Conservation (phyloP, 2,888 invertebrate genomes). For the Tachina grossa region DNA sequence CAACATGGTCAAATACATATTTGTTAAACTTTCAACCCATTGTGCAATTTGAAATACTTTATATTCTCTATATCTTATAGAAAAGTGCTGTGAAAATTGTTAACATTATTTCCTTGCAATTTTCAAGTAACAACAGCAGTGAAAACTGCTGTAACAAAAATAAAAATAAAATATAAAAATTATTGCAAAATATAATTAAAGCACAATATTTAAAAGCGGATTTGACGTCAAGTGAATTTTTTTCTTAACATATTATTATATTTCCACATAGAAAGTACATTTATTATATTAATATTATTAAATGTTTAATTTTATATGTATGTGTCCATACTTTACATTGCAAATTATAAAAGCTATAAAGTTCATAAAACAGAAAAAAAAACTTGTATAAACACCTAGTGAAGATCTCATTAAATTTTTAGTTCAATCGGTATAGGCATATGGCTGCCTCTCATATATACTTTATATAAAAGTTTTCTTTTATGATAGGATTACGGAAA, state of each 20-base stretch:
- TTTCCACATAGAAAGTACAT: background rate
- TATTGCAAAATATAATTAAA: slow-evolving; percentile 43
- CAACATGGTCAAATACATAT: background rate
- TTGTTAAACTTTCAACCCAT: background rate
- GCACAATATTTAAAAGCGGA: slow-evolving; percentile 23
- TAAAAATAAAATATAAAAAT: slow-evolving; percentile 30
- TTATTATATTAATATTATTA: no score
- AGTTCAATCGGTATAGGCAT: no score
- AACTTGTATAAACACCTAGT: no score
- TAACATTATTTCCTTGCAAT: slow-evolving; percentile 55
- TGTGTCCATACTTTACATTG: no score
- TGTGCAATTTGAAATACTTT: slow-evolving; percentile 26
- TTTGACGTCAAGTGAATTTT: slow-evolving; percentile 23
- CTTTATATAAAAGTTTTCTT: no score
- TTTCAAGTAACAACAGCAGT: slow-evolving; percentile 48
- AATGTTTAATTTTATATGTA: no score
- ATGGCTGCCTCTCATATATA: no score
- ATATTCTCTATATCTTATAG: background rate
- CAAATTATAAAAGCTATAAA: no score
- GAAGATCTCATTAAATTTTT: no score
- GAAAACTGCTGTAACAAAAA: slow-evolving; percentile 18
- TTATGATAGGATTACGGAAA: no score
- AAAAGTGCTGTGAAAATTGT: slow-evolving; percentile 50
- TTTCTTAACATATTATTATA: slow-evolving; percentile 15
- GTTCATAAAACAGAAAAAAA: no score